Percentiles rank a stretch among this genome's conserved stretches.
phyloP scores from a whole-genome alignment of 2,113 vertebrate genomes.

The Dryoscopus gambensis region DNA sequence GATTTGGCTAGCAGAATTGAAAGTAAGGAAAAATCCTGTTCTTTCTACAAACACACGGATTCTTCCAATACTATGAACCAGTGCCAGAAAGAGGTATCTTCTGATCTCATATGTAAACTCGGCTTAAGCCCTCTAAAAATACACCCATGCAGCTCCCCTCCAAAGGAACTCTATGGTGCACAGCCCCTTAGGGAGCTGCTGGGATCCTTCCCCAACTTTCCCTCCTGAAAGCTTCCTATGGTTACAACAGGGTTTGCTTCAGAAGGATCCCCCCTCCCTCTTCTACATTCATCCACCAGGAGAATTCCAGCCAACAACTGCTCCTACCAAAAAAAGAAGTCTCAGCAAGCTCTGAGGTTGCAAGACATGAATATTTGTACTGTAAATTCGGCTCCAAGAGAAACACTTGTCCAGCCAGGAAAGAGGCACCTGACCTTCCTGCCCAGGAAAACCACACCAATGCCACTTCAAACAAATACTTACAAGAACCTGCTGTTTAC shows the following conservation, averaged over 20 bases:
- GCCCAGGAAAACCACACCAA: constrained; percentile 42
- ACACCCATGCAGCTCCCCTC: background rate
- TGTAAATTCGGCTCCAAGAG: constrained; percentile 28
- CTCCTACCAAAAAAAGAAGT: constrained; percentile 3
- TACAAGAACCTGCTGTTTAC: background rate
- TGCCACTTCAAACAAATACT: constrained; percentile 17
- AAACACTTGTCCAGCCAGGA: constrained; percentile 31
- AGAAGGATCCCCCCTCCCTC: background rate
- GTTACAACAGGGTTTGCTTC: background rate
- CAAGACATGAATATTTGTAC: background rate
- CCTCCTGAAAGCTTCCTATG: background rate
- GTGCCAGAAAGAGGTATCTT: background rate
- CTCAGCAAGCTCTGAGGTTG: background rate
- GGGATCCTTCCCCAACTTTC: background rate
- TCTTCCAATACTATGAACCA: background rate
- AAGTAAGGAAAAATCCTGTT: background rate
- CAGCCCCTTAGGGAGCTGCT: background rate
- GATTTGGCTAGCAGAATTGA: background rate
- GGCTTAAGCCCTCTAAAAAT: background rate
- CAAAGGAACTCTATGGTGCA: background rate
- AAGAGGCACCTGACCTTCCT: constrained; percentile 28
- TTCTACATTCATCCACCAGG: background rate
- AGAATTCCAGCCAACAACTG: constrained; percentile 34
- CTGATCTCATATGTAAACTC: background rate
- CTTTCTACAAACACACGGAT: background rate